phyloP scores from a whole-genome alignment of 2,113 vertebrate species.

The Pterophyllum scalare region DNA sequence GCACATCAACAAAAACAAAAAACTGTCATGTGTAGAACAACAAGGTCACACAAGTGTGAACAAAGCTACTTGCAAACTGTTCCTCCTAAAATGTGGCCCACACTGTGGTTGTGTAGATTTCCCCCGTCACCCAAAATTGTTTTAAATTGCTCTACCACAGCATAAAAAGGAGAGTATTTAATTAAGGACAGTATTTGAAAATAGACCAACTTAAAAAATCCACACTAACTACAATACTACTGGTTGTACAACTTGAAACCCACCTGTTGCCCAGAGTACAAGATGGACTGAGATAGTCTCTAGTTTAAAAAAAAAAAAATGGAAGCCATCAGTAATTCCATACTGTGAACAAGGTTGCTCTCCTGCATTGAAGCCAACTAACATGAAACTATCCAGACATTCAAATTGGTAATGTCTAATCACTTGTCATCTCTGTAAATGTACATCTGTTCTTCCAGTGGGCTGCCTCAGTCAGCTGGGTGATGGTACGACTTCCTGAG shows the following conservation, averaged over 20 bases:
- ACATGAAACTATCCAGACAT: background rate
- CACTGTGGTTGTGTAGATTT: background rate
- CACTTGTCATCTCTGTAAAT: background rate
- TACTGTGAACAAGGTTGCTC: background rate
- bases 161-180: background rate
- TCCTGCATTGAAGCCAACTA: background rate
- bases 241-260: background rate
- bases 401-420: background rate
- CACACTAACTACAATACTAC: background rate
- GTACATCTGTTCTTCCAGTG: constrained; percentile 10
- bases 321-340: background rate
- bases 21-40: background rate
- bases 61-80: background rate
- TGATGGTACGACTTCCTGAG: background rate
- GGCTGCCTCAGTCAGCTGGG: constrained; percentile 14
- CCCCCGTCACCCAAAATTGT: background rate
- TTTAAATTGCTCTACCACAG: background rate
- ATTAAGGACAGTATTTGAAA: no score
- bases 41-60: constrained; percentile 37
- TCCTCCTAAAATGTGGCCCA: background rate
- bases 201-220: background rate
- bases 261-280: background rate
- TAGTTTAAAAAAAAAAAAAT: background rate
- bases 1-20: no score
- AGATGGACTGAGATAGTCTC: background rate